phyloP scores from a whole-genome alignment of 2,113 vertebrate species.

The Petromus typicus region DNA sequence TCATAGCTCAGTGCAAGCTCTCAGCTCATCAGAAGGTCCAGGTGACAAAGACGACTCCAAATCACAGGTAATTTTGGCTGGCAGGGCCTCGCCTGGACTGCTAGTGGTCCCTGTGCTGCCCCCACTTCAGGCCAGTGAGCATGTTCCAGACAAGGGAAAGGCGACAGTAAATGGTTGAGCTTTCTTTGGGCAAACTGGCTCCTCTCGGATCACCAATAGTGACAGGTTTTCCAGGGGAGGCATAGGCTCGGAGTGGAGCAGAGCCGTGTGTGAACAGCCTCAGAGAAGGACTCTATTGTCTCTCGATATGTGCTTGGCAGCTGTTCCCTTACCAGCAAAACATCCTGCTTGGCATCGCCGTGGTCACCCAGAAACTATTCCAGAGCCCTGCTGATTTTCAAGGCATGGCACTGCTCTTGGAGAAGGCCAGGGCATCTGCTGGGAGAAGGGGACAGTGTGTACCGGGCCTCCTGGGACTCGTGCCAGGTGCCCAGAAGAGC shows the following conservation, averaged over 20 bases:
- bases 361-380: neutral
- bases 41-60: neutral
- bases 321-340: conserved; percentile 49
- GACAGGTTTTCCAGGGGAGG: conserved; percentile 71
- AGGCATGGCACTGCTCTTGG: conserved; percentile 13
- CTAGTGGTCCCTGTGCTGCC: neutral
- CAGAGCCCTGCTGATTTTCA: neutral
- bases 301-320: conserved; percentile 68
- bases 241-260: conserved; percentile 57
- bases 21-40: neutral
- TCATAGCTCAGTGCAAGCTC: neutral
- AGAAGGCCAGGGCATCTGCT: neutral
- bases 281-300: conserved; percentile 66
- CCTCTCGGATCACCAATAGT: conserved; percentile 68
- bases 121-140: neutral
- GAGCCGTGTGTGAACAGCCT: conserved; percentile 72
- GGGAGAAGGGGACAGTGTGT: neutral
- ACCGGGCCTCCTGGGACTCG: fast-evolving
- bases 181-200: conserved; percentile 62
- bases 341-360: neutral
- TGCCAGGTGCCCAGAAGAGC: neutral
- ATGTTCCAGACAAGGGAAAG: neutral
- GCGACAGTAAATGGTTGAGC: neutral
- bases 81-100: neutral
- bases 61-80: neutral